Percentiles rank a stretch among this genome's conserved stretches.
Conservation (phyloP, 1,140 invertebrate species). For the Euglossa dilemma region DNA sequence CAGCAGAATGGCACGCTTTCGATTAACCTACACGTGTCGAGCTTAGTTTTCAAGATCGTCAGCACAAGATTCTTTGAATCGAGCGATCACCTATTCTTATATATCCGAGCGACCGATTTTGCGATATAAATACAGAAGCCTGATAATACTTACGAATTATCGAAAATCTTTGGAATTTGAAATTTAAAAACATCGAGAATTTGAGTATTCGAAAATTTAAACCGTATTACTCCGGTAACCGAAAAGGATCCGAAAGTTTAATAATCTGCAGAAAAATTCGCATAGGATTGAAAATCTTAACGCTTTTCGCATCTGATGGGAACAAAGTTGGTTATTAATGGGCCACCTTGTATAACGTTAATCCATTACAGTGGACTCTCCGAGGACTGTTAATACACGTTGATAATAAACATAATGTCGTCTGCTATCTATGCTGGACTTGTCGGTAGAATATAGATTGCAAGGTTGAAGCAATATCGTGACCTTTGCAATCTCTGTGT, state of each 20-base stretch:
- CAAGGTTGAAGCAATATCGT: constrained; percentile 51
- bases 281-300: not conserved
- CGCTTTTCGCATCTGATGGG: not conserved
- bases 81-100: too few species aligned
- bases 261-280: not conserved
- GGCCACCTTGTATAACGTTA: not conserved
- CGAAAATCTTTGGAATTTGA: too few species aligned
- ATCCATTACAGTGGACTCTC: not conserved
- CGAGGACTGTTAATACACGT: constrained; percentile 2
- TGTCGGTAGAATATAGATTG: constrained; percentile 11
- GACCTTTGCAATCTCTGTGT: constrained; percentile 43
- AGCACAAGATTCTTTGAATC: too few species aligned
- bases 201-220: too few species aligned
- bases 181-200: too few species aligned
- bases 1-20: too few species aligned
- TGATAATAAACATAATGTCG: constrained; percentile 35
- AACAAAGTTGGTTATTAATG: not conserved
- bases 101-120: too few species aligned
- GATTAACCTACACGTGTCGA: too few species aligned
- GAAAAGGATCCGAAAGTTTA: not conserved
- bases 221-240: too few species aligned
- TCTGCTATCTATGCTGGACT: constrained; percentile 32
- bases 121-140: too few species aligned
- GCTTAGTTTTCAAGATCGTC: too few species aligned
- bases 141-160: too few species aligned